These are phyloP conservation scores for Phocides pigmalion DNA, from an alignment of 1,140 invertebrate genomes.

Conservation along the genomic window DNA sequence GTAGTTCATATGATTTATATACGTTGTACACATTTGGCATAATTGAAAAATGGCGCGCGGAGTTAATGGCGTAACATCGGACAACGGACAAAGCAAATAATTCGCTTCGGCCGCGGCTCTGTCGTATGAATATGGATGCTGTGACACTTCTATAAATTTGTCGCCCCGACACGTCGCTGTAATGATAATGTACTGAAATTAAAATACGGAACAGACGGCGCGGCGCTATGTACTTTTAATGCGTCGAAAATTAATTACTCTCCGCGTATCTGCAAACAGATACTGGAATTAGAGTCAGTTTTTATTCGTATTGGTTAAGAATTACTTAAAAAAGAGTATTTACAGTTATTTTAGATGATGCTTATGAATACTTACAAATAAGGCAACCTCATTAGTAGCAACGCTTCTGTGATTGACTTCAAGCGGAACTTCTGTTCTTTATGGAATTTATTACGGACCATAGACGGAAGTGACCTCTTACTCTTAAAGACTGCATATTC, in stretches of 20 bases:
- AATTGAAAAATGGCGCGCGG: constrained; percentile 78
- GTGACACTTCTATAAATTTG: constrained; percentile 46
- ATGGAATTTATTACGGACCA: no score
- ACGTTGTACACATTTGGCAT: constrained; percentile 75
- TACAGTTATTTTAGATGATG: no score
- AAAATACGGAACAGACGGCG: constrained; percentile 2
- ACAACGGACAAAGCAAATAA: constrained; percentile 62
- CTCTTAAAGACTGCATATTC: no score
- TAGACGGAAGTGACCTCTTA: no score
- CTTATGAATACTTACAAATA: no score
- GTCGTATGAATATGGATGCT: constrained; percentile 51
- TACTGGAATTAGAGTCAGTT: no score
- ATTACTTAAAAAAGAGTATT: no score
- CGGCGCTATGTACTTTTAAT: neutral
- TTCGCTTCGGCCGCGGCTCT: constrained; percentile 53
- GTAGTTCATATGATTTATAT: constrained; percentile 68
- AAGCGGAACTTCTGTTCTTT: no score
- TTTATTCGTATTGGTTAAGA: no score
- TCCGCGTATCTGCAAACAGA: no score
- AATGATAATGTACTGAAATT: constrained; percentile 38
- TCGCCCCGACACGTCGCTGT: constrained; percentile 21
- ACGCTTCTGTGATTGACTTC: no score
- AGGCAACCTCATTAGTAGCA: no score
- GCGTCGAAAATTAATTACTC: constrained; percentile 37
- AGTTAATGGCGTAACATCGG: constrained; percentile 57